A percentile compares a stretch with the other conserved stretches of the same genome.
Evolutionary conservation across 2,888 invertebrate genomes (phyloP).

Genomic region (Ligdia adustata): DNA sequence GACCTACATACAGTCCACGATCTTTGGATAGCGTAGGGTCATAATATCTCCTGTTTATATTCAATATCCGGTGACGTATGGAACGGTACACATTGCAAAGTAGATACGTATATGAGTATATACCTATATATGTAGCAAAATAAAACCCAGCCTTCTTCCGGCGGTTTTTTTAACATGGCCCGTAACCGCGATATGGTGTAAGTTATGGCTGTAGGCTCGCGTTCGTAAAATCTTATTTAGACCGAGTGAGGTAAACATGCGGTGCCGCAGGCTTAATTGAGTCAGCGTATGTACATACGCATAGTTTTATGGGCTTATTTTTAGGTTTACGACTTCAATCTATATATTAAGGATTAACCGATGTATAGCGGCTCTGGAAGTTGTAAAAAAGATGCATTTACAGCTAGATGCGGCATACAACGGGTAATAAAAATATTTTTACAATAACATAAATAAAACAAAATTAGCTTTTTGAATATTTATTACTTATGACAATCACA

Average conservation of each 20-base stretch:
- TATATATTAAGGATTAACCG: conserved; percentile 1
- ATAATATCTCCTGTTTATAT: not conserved
- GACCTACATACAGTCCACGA: conserved; percentile 2
- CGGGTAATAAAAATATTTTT: too few species aligned
- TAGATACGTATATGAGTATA: not conserved
- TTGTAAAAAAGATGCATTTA: too few species aligned
- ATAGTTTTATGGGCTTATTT: conserved; percentile 17
- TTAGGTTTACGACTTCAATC: conserved; percentile 20
- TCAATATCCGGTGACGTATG: too few species aligned
- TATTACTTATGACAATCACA: too few species aligned
- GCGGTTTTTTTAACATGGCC: not conserved
- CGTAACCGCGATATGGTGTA: not conserved
- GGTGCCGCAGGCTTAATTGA: conserved; percentile 10
- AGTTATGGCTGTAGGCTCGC: not conserved
- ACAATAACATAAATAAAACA: too few species aligned
- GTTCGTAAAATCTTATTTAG: conserved; percentile 2
- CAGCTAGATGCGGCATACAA: too few species aligned
- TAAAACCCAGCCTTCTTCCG: not conserved
- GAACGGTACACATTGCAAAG: not conserved
- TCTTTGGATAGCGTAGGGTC: not conserved
- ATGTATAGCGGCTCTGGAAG: not conserved
- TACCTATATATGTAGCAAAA: not conserved
- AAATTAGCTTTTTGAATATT: too few species aligned
- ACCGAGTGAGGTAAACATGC: conserved; percentile 3
- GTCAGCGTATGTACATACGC: conserved; percentile 5